Base-by-base conservation (phyloP, 2,797 vertebrate genomes). In the Lagocephalus sceleratus region DNA sequence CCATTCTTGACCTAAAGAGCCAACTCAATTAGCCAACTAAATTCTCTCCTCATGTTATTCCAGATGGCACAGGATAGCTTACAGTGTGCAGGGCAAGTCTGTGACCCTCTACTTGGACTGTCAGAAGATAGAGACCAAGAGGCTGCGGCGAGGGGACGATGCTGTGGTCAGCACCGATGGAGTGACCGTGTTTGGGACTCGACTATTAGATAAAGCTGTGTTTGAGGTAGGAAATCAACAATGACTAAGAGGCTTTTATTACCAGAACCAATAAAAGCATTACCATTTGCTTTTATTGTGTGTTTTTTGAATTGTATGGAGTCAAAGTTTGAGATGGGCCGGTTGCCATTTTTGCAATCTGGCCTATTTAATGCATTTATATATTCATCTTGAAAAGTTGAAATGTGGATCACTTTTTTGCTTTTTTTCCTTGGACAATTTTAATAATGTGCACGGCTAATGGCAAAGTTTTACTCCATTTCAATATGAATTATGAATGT, bases 11-110 rank as follows among this genome's bases (percentile, higher is more conserved):
- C 40, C 29, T 19, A 14, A 20, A 41, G 43, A 42, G 17, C 39
- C n/a, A 44, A 44, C 20, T 25, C n/a, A n/a, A n/a, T n/a, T n/a
- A n/a, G n/a, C n/a, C n/a, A n/a, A n/a, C n/a, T 25, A 25, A 35
- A 35, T 14, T 11, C 32, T 14, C 32, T 35, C 32, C 3, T 14
- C 32, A 3, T 14, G 12, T 35, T 35, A 21, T 63, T 21, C 73
- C 69, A 98, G 95, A 80, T 98, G 95, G 95, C 95, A 96, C 76
- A 90, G 94, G 6, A 87, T 95, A 67, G 94, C 93, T 0, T 86
- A 93, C 81, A 93, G 93, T 0, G 84, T 97, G 39, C 81, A 90
- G 21, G 90, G 79, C 20, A 85, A 85, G 68, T 81, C 63, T 5
- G 90, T 92, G 41, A 93, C 93, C 1, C 79, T 95, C 71, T 90